Evolutionary conservation across 2,113 vertebrate genomes (phyloP), one percentile per base, ranked within the genome.

Genomic region (Thinocorus orbignyianus): DNA sequence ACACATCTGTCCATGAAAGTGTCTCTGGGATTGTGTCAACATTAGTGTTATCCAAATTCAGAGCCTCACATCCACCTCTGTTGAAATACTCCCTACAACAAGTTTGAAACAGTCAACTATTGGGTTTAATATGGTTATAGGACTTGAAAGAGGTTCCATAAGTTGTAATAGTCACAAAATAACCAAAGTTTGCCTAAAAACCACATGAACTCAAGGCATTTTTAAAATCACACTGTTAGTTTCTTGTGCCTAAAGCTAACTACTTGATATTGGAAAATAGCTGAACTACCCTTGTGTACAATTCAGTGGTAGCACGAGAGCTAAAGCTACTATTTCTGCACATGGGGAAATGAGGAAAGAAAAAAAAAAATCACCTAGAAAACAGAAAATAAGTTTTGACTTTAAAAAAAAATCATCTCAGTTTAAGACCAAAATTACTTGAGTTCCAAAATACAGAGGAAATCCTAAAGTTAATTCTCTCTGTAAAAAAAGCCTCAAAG

Each of bases 1-100:
- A 61, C 1, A 0, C 19, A 58, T 13, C 62, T 33, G 30, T 35
- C 52, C 48, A 16, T 0, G 0, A 18, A 44, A 77, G 39, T 6
- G 16, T 33, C 39, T 71, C 82, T 51, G 35, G 33, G 55, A 55
- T 88, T 71, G 51, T 2, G 8, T 35, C 68, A 83, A 20, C 44
- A 39, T 31, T 5, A 70, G 22, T 3, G n/a, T 46, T 55, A 77
- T 2, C 55, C 65, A 58, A 73, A 78, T 51, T 58, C 60, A 92
- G 39, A 71, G 48, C 11, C 10, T n/a, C n/a, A 13, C 18, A 37
- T 19, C 46, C 41, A 65, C 4, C 74, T 83, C 42, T 55, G 37
- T 16, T 16, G 44, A 74, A 84, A 88, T 28, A 48, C 10, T 52
- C 52, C 72, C 80, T 74, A 49, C 7, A 88, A 69, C 5, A n/a